Conservation (phyloP, 2,888 invertebrate genomes). For the Trachelus stipa region DNA sequence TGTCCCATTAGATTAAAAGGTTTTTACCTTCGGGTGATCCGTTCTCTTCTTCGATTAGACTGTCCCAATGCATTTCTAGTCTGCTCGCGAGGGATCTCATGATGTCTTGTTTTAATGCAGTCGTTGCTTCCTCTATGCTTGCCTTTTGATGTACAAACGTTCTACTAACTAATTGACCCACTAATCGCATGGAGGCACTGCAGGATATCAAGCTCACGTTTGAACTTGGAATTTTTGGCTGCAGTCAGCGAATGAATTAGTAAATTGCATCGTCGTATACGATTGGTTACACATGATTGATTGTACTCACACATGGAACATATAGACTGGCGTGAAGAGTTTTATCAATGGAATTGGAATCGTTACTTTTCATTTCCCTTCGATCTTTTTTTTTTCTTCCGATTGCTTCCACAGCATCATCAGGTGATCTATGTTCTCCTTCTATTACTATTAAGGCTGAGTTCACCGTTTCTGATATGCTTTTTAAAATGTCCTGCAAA, state of each 20-base stretch:
- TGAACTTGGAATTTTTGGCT: constrained; percentile 31
- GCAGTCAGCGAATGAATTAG: neutral
- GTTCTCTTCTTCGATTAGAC: constrained; percentile 85
- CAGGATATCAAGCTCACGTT: constrained; percentile 55
- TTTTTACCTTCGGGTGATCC: constrained; percentile 75
- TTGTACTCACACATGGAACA: constrained; percentile 76
- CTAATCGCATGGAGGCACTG: constrained; percentile 77
- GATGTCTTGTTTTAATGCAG: constrained; percentile 85
- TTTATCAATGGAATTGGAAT: constrained; percentile 61
- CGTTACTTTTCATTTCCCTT: constrained; percentile 63
- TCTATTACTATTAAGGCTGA: constrained; percentile 80
- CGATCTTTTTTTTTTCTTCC: constrained; percentile 73
- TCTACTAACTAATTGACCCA: constrained; percentile 79
- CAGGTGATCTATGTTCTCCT: constrained; percentile 75
- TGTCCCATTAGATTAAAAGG: neutral
- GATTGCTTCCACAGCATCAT: constrained; percentile 74
- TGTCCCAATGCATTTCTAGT: constrained; percentile 93
- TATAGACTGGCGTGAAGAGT: constrained; percentile 76
- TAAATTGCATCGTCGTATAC: constrained; percentile 51
- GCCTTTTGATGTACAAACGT: constrained; percentile 85
- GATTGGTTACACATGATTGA: constrained; percentile 67
- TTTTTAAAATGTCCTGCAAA: constrained; percentile 72
- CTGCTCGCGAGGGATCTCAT: constrained; percentile 86
- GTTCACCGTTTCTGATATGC: constrained; percentile 72
- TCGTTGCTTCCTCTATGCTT: constrained; percentile 78